phyloP scores from a whole-genome alignment of 2,888 invertebrate genomes.

The Caenorhabditis virilis region DNA sequence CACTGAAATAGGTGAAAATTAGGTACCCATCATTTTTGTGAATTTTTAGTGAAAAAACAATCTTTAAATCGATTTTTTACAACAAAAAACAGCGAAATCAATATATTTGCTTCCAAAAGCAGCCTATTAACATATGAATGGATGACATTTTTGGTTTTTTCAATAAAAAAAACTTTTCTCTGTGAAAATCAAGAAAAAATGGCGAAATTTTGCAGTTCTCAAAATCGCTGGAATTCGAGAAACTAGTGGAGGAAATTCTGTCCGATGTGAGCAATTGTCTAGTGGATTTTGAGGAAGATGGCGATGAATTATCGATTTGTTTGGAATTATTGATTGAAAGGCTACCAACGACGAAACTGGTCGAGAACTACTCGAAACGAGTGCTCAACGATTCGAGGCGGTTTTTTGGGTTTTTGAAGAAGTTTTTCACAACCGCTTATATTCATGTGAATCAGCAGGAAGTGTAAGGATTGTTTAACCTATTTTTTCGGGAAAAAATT shows the following conservation, averaged over 20 bases:
- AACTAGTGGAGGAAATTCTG: constrained; percentile 13
- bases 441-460: constrained; percentile 14
- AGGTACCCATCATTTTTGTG: too few species aligned
- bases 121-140: too few species aligned
- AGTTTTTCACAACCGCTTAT: constrained; percentile 30
- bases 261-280: too few species aligned
- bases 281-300: too few species aligned
- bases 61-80: too few species aligned
- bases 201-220: constrained; percentile 6
- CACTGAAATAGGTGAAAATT: too few species aligned
- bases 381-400: constrained; percentile 20
- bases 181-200: background rate
- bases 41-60: too few species aligned
- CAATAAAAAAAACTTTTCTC: background rate
- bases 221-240: constrained; percentile 22
- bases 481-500: too few species aligned
- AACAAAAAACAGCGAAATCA: too few species aligned
- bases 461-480: constrained; percentile 11
- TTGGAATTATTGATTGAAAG: constrained; percentile 15
- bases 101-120: too few species aligned
- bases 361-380: constrained; percentile 21
- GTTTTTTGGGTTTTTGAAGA: constrained; percentile 31
- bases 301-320: constrained; percentile 14
- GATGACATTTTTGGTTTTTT: too few species aligned
- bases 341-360: constrained; percentile 22